Percentiles rank a stretch among this genome's conserved stretches.
Evolutionary conservation across 2,797 vertebrate species (phyloP).

Genomic region (Neopelma chrysocephalum): DNA sequence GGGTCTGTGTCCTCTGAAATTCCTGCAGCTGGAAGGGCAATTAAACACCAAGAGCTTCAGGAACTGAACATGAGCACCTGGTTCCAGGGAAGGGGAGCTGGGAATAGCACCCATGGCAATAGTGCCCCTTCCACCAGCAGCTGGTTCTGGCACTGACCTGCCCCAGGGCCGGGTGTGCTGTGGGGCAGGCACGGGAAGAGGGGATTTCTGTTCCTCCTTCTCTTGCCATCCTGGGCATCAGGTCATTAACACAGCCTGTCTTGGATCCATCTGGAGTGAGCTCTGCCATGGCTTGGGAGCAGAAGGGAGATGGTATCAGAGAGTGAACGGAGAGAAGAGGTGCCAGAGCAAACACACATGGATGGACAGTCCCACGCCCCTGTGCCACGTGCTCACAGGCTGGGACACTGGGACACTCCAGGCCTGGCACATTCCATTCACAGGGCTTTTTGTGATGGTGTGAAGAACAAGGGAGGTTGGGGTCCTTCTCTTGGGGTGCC

Average conservation of each 20-base stretch:
- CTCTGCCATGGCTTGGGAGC: not conserved
- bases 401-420: not conserved
- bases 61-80: not conserved
- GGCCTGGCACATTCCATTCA: not conserved
- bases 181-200: not conserved
- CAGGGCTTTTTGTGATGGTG: not conserved
- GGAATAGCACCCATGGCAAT: not conserved
- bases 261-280: not conserved
- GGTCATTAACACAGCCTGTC: not conserved
- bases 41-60: not conserved
- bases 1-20: not conserved
- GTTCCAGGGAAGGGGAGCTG: not conserved
- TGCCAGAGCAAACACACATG: not conserved
- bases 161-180: not conserved
- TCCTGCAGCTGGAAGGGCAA: not conserved
- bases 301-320: not conserved
- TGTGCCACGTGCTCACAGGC: rapidly evolving
- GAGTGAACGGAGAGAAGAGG: not conserved
- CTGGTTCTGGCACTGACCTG: too few relatives aligned
- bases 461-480: not conserved
- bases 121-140: not conserved
- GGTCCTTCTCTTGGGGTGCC: not conserved
- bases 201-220: not conserved
- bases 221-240: not conserved
- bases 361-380: too few relatives aligned